Conservation (phyloP, 2,888 invertebrate genomes). For the Hermaeophaga mercurialis region DNA sequence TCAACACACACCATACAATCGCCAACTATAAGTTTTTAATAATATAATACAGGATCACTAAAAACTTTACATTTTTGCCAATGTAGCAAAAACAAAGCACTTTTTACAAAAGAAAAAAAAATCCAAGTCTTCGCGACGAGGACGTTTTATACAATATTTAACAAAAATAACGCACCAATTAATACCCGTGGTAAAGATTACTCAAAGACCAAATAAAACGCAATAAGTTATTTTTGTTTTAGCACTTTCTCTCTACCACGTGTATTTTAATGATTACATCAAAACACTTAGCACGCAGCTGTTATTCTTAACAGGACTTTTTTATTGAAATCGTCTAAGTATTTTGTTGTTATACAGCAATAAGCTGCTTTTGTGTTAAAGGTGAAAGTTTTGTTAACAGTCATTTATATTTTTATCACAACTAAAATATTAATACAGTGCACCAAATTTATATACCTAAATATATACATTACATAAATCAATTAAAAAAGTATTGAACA, state of each 20-base stretch:
- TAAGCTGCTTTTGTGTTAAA: background rate
- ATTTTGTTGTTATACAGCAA: constrained; percentile 10
- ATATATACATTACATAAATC: background rate
- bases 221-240: constrained; percentile 20
- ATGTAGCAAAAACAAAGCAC: constrained; percentile 30
- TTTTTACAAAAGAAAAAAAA: constrained; percentile 27
- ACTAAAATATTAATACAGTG: constrained; percentile 15
- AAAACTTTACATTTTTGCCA: constrained; percentile 40
- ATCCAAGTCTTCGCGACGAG: constrained; percentile 27
- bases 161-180: constrained; percentile 47
- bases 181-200: constrained; percentile 20
- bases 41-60: constrained; percentile 55
- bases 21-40: constrained; percentile 49
- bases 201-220: constrained; percentile 8
- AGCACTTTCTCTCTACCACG: constrained; percentile 1
- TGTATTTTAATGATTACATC: constrained; percentile 6
- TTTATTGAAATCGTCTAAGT: background rate
- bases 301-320: background rate
- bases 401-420: constrained; percentile 21
- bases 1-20: constrained; percentile 51
- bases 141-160: constrained; percentile 36
- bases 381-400: constrained; percentile 19
- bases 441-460: background rate
- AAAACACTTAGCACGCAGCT: constrained; percentile 4
- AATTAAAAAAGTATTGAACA: no score